These are phyloP conservation scores for Poecilia wingei DNA, from an alignment of 2,797 vertebrate genomes.

Conservation along the genomic window DNA sequence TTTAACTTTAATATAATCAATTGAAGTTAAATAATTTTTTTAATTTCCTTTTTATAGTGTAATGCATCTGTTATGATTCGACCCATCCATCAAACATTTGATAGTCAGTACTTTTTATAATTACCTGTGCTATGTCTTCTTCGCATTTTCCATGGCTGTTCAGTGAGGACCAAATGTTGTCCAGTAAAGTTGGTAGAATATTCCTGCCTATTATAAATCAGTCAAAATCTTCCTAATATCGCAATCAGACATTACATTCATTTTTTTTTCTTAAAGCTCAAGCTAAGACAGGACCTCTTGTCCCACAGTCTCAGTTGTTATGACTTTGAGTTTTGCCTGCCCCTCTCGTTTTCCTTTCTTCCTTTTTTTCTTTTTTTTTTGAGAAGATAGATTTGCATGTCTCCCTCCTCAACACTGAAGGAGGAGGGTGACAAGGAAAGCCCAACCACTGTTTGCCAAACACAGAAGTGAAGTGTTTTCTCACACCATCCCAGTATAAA, in stretches of 20 bases:
- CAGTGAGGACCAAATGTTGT: constrained; percentile 58
- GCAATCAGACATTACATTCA: constrained; percentile 31
- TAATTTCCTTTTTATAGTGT: not conserved
- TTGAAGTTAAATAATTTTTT: not conserved
- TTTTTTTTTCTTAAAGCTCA: constrained; percentile 32
- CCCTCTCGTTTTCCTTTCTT: constrained; percentile 45
- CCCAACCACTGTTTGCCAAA: constrained; percentile 52
- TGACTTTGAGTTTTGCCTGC: constrained; percentile 58
- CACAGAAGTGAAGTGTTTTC: constrained; percentile 43
- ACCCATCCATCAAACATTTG: not conserved
- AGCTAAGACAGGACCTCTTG: constrained; percentile 24
- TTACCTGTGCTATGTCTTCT: constrained; percentile 77
- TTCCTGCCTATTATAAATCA: constrained; percentile 6
- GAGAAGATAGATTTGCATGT: constrained; percentile 72
- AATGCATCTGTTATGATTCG: not conserved
- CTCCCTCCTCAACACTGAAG: constrained; percentile 66
- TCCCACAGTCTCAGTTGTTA: constrained; percentile 50
- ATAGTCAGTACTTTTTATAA: not conserved
- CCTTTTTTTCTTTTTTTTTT: not conserved
- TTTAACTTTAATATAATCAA: not conserved
- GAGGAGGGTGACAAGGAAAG: constrained; percentile 61
- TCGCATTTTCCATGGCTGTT: constrained; percentile 58
- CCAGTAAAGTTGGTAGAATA: constrained; percentile 40
- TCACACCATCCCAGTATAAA: constrained; percentile 18
- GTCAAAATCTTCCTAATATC: constrained; percentile 19